Percentiles rank a stretch among this genome's conserved stretches.
phyloP scores from a whole-genome alignment of 2,113 vertebrate genomes.

The Melospiza georgiana region DNA sequence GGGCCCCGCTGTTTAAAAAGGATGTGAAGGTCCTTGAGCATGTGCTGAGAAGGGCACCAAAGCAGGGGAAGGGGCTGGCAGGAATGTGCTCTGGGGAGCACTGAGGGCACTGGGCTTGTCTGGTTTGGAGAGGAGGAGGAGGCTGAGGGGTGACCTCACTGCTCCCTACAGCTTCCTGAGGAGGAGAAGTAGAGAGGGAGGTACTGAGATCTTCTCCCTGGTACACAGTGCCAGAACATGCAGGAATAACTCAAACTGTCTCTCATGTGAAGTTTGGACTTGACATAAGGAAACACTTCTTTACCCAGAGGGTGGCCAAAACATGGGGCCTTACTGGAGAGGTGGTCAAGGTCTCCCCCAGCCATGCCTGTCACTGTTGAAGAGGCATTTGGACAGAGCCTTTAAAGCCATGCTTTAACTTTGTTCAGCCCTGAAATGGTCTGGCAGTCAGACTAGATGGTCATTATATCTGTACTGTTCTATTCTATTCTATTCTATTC shows the following conservation, averaged over 20 bases:
- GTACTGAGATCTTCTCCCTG: neutral
- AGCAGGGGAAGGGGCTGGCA: neutral
- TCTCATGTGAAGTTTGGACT: accelerated
- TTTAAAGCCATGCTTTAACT: neutral
- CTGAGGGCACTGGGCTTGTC: neutral
- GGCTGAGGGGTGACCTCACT: neutral
- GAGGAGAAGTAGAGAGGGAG: neutral
- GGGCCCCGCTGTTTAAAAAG: no score
- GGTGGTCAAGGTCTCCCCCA: accelerated
- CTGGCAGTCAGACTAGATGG: neutral
- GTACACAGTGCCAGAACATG: neutral
- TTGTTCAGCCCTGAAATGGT: neutral
- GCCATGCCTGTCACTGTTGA: neutral
- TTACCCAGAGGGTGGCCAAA: neutral
- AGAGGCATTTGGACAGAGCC: neutral
- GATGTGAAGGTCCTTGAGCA: no score
- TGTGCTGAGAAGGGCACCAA: neutral
- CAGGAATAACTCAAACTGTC: neutral
- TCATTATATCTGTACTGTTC: neutral
- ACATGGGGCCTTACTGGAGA: neutral
- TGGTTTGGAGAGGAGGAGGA: neutral
- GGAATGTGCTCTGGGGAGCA: neutral
- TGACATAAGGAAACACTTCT: neutral
- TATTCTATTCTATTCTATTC: neutral
- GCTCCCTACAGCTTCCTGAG: neutral